These are phyloP conservation scores for Ochotona curzoniae DNA, from an alignment of 2,113 vertebrate species.

Conservation along the genomic window DNA sequence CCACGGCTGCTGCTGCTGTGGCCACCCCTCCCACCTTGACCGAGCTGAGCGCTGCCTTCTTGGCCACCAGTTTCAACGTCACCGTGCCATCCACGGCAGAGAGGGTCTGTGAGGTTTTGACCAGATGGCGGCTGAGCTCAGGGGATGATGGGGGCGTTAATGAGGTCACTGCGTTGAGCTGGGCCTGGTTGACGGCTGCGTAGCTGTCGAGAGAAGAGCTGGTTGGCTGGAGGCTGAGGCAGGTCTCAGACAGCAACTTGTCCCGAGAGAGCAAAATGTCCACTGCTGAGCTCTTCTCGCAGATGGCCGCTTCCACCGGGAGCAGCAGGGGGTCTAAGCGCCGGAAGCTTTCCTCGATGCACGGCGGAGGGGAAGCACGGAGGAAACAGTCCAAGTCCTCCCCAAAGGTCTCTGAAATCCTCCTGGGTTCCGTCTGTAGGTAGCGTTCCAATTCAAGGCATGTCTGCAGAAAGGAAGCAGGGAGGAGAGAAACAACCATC, in stretches of 20 bases:
- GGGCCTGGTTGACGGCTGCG: conserved; percentile 94
- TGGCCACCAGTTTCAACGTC: conserved; percentile 95
- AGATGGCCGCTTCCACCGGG: conserved; percentile 86
- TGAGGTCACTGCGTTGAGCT: conserved; percentile 97
- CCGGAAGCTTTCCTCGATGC: conserved; percentile 91
- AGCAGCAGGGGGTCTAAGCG: conserved; percentile 90
- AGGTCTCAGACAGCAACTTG: conserved; percentile 89
- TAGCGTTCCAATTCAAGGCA: conserved; percentile 98
- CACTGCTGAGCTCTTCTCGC: conserved; percentile 89
- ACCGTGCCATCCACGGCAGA: conserved; percentile 94
- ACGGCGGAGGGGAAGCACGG: conserved; percentile 90
- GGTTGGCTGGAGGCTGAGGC: conserved; percentile 88
- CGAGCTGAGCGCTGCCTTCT: conserved; percentile 93
- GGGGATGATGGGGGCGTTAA: conserved; percentile 98
- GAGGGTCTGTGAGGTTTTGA: conserved; percentile 95
- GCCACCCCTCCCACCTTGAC: conserved; percentile 92
- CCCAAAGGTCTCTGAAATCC: conserved; percentile 95
- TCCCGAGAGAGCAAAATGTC: conserved; percentile 90
- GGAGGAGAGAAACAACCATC: conserved; percentile 74
- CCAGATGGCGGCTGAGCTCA: conserved; percentile 96
- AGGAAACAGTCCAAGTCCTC: conserved; percentile 96
- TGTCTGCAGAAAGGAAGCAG: conserved; percentile 87
- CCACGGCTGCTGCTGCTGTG: conserved; percentile 84
- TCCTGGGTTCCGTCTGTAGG: conserved; percentile 97
- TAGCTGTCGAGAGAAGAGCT: conserved; percentile 88